Evolutionary conservation across 2,797 vertebrate species (phyloP).

Genomic region (Fistularia commersonii): DNA sequence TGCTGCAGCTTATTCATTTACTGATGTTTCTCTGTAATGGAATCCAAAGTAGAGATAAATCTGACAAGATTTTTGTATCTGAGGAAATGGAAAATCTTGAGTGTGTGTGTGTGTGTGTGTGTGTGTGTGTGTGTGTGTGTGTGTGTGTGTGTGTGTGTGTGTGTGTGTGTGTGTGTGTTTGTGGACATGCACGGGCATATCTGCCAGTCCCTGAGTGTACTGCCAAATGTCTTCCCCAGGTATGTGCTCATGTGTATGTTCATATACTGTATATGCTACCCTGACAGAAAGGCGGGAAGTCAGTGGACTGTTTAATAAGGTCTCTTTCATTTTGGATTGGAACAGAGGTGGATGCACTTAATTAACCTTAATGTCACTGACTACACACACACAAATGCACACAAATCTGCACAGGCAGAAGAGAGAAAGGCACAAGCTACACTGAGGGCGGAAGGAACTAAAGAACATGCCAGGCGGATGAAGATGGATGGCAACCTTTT

Average conservation of each 20-base stretch:
- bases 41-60: not conserved
- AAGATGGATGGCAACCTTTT: slow-evolving; percentile 79
- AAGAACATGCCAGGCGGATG: slow-evolving; percentile 68
- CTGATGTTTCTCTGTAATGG: no score
- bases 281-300: slow-evolving; percentile 21
- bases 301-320: slow-evolving; percentile 53
- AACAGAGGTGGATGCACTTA: slow-evolving; percentile 68
- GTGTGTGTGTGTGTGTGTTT: not conserved
- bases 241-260: slow-evolving; percentile 12
- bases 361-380: slow-evolving; percentile 67
- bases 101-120: not conserved
- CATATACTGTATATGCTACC: slow-evolving; percentile 2
- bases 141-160: not conserved
- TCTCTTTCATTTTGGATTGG: slow-evolving; percentile 43
- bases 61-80: not conserved
- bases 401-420: slow-evolving; percentile 24
- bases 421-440: slow-evolving; percentile 49
- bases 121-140: not conserved
- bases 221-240: slow-evolving; percentile 8
- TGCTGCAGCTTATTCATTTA: no score
- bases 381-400: slow-evolving; percentile 19
- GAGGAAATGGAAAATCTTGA: no score
- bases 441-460: slow-evolving; percentile 59
- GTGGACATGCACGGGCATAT: slow-evolving; percentile 1
- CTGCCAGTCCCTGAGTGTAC: not conserved